A percentile compares a stretch with the other conserved stretches of the same genome.
phyloP scores from a whole-genome alignment of 2,113 vertebrate genomes.

The Argyrosomus japonicus region DNA sequence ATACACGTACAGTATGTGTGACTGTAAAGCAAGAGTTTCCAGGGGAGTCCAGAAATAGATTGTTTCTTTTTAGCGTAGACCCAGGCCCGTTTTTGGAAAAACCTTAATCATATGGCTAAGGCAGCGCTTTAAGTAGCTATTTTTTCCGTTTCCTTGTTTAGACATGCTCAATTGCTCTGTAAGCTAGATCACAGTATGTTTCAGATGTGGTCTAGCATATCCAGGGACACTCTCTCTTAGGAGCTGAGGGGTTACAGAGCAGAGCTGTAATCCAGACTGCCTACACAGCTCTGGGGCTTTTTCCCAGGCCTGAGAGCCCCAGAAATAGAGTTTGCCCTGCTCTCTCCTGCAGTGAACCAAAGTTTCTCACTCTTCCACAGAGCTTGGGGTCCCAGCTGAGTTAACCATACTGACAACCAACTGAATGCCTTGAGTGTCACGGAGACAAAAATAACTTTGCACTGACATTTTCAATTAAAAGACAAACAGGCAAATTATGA shows the following conservation, averaged over 20 bases:
- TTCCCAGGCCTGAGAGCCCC: conserved; percentile 80
- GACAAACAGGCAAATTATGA: not conserved
- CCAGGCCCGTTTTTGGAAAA: conserved; percentile 18
- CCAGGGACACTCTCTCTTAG: conserved; percentile 58
- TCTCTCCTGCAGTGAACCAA: conserved; percentile 53
- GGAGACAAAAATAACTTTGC: not conserved
- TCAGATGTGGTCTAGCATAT: conserved; percentile 65
- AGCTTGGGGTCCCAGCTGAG: conserved; percentile 57
- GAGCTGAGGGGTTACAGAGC: conserved; percentile 64
- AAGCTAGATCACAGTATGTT: conserved; percentile 48
- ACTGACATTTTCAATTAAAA: not conserved
- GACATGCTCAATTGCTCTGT: conserved; percentile 38
- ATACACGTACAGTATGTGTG: not conserved
- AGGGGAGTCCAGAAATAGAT: conserved; percentile 35
- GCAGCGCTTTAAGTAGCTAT: not conserved
- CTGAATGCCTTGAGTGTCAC: not conserved
- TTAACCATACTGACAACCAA: conserved; percentile 49
- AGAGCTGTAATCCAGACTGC: conserved; percentile 62
- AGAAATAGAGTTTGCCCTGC: conserved; percentile 76
- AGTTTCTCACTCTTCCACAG: conserved; percentile 72
- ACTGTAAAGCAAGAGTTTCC: conserved; percentile 18
- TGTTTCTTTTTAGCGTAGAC: conserved; percentile 23
- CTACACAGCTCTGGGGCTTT: conserved; percentile 53
- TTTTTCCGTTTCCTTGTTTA: conserved; percentile 52
- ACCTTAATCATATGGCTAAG: conserved; percentile 20